Evolutionary conservation across 2,113 vertebrate species (phyloP).

Genomic region (Bubo bubo): DNA sequence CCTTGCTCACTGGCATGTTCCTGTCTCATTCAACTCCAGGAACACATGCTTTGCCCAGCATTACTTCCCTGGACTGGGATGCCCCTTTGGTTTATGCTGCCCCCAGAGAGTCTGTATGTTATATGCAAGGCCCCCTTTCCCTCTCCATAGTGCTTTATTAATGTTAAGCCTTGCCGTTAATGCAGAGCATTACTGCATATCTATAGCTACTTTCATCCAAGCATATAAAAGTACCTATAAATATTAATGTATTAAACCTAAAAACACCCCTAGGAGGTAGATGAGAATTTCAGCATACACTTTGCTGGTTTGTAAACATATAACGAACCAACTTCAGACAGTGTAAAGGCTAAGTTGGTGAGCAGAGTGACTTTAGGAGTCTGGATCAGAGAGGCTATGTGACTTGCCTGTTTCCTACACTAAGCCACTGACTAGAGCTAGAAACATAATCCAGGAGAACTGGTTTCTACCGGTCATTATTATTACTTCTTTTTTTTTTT

Average conservation of each 20-base stretch:
- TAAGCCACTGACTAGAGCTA: background rate
- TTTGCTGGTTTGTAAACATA: background rate
- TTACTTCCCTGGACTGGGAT: background rate
- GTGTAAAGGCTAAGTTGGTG: background rate
- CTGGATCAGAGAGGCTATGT: background rate
- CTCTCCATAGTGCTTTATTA: background rate
- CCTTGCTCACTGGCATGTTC: background rate
- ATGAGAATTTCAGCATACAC: background rate
- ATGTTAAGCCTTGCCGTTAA: background rate
- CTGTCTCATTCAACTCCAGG: background rate
- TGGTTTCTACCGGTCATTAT: background rate
- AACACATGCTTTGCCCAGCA: background rate
- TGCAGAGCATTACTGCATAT: background rate
- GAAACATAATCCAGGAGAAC: background rate
- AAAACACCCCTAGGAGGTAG: slow-evolving; percentile 25
- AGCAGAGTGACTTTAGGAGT: background rate
- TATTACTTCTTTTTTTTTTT: background rate
- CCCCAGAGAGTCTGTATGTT: background rate
- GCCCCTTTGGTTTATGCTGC: background rate
- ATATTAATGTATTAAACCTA: slow-evolving; percentile 41
- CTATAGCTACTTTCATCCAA: slow-evolving; percentile 6
- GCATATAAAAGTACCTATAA: slow-evolving; percentile 4
- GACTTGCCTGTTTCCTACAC: background rate
- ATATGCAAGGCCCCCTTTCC: background rate
- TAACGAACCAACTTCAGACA: background rate